These are phyloP conservation scores for Ernsta delagoae DNA, from an alignment of 2,888 invertebrate species.

Conservation along the genomic window DNA sequence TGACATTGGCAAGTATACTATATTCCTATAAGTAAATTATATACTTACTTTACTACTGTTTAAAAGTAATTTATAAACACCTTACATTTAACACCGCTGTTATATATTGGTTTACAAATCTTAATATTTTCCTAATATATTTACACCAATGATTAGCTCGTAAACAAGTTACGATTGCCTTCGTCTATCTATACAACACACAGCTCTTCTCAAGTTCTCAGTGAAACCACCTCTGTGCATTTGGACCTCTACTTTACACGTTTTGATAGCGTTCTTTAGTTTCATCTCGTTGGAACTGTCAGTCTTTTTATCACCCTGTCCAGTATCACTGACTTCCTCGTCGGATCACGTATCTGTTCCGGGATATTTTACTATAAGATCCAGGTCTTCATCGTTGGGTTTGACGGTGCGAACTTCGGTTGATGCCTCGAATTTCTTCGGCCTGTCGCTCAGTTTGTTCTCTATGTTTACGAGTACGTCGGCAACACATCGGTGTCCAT, in stretches of 20 bases:
- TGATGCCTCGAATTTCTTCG: constrained; percentile 68
- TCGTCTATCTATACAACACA: constrained; percentile 78
- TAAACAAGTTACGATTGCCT: constrained; percentile 64
- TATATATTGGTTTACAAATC: not conserved
- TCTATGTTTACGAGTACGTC: constrained; percentile 78
- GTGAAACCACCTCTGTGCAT: constrained; percentile 72
- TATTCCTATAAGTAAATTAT: too few species aligned
- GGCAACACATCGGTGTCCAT: constrained; percentile 68
- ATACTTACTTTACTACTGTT: too few species aligned
- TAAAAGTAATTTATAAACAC: not conserved
- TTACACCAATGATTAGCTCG: constrained; percentile 10
- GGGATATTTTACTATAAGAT: constrained; percentile 78
- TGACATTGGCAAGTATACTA: not conserved
- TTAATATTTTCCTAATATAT: not conserved
- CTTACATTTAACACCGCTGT: not conserved
- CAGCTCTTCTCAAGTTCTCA: constrained; percentile 74
- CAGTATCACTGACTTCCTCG: constrained; percentile 58
- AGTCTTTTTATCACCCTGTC: constrained; percentile 65
- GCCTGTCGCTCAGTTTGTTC: constrained; percentile 68
- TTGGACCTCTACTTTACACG: constrained; percentile 66
- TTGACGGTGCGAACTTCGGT: constrained; percentile 67
- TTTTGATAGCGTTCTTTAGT: constrained; percentile 53
- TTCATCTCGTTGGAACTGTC: constrained; percentile 54
- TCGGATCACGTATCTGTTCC: constrained; percentile 84
- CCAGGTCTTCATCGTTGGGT: constrained; percentile 74